Percentiles rank a stretch among this genome's conserved stretches.
Conservation (phyloP, 2,888 invertebrate species). For the Chrysodeixis includens region DNA sequence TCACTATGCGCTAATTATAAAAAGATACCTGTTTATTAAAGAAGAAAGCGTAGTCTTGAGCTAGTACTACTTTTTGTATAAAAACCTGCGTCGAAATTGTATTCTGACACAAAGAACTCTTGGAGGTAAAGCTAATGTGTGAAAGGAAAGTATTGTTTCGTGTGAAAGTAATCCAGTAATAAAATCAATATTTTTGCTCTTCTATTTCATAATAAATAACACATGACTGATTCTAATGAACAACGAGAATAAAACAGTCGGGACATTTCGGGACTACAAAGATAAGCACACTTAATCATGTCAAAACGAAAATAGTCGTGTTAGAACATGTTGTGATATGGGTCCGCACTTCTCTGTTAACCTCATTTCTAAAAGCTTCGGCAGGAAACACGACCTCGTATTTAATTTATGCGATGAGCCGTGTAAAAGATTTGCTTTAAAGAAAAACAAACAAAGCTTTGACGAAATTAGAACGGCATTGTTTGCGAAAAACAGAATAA, state of each 20-base stretch:
- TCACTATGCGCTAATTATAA: conserved; percentile 16
- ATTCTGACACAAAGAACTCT: conserved; percentile 53
- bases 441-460: conserved; percentile 12
- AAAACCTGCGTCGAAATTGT: conserved; percentile 59
- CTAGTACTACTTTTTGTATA: conserved; percentile 45
- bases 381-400: conserved; percentile 22
- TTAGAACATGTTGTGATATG: conserved; percentile 67
- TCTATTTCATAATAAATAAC: conserved; percentile 47
- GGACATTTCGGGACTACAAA: conserved; percentile 12
- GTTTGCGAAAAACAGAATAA: not conserved
- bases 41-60: conserved; percentile 65
- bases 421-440: conserved; percentile 6
- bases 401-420: conserved; percentile 11
- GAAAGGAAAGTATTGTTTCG: conserved; percentile 70
- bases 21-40: conserved; percentile 37
- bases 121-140: conserved; percentile 66
- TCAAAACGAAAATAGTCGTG: conserved; percentile 62
- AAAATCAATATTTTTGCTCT: conserved; percentile 29
- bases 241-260: conserved; percentile 18
- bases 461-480: not conserved
- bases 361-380: conserved; percentile 21
- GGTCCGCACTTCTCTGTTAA: conserved; percentile 51
- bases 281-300: conserved; percentile 25
- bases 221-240: conserved; percentile 26
- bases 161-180: conserved; percentile 67